Evolutionary conservation across 2,113 vertebrate species (phyloP), one percentile per base, ranked within the genome.

Genomic region (Trichomycterus rosablanca): DNA sequence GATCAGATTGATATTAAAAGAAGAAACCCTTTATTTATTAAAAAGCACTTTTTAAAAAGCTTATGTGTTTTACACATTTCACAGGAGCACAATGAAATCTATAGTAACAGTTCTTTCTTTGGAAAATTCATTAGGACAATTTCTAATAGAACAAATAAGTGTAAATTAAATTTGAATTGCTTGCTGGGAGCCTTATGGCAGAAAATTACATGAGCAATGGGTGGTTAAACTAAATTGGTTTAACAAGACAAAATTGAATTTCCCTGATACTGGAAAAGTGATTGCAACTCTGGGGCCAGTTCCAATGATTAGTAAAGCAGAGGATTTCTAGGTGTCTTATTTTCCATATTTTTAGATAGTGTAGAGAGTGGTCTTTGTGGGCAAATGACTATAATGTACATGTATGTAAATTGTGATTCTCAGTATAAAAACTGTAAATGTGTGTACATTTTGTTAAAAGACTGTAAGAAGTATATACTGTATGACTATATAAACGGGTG

Each of bases 401-500:
- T 72, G 61, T 59, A 81, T 78, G 74, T 85, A 81, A 84, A 90
- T 89, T 89, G 88, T 90, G 84, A 86, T 85, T 78, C 8, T 77
- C 86, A 92, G 88, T 88, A 93, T 91, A 88, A 84, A 87, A 82
- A 81, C 88, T 94, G 93, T 93, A 95, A 83, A 89, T 87, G 87
- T 91, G 90, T 96, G 92, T 94, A 94, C 83, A 94, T 91, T 91
- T 86, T 88, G 87, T 89, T 87, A 84, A 91, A 88, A 86, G 86
- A 89, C 80, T 81, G 86, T 68, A 71, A 69, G 83, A 75, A 78
- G 78, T 73, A 78, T 83, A 82, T 83, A 77, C 68, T 76, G 72
- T 81, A 72, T 79, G 69, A 83, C 88, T 91, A 84, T 81, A 66
- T 59, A 63, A 67, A 63, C 48, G 71, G 71, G 79, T 88, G 81